Evolutionary conservation across 2,888 invertebrate genomes (phyloP).

Genomic region (Diplolepis rosae): DNA sequence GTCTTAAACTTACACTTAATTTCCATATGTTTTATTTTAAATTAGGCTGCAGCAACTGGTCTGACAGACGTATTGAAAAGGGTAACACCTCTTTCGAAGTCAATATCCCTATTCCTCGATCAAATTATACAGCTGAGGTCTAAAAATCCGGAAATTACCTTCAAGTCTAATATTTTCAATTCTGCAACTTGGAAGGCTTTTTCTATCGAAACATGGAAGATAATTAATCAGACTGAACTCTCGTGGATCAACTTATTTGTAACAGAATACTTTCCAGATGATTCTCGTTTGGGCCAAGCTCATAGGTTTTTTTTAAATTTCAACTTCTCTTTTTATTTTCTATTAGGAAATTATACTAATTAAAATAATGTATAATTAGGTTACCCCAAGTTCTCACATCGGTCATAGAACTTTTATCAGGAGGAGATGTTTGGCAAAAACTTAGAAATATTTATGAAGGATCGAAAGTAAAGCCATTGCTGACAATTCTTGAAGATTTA

Average conservation of each 20-base stretch:
- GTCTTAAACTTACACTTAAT: not conserved
- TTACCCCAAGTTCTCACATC: conserved; percentile 48
- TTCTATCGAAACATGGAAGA: conserved; percentile 54
- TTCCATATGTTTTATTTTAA: no score
- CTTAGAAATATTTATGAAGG: conserved; percentile 56
- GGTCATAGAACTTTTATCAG: conserved; percentile 54
- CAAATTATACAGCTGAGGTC: conserved; percentile 42
- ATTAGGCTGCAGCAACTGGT: conserved; percentile 8
- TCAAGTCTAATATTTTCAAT: conserved; percentile 61
- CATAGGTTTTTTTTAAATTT: conserved; percentile 3
- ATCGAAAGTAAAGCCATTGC: conserved; percentile 56
- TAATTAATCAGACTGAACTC: conserved; percentile 51
- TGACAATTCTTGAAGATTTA: conserved; percentile 62
- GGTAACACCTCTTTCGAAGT: conserved; percentile 50
- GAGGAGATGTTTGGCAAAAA: conserved; percentile 67
- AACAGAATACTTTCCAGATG: conserved; percentile 11
- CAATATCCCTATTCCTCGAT: conserved; percentile 54
- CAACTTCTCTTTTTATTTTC: not conserved
- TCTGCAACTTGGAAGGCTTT: conserved; percentile 58
- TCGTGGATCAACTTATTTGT: conserved; percentile 55
- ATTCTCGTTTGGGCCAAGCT: not conserved
- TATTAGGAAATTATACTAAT: not conserved
- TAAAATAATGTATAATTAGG: conserved; percentile 6
- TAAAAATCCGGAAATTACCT: conserved; percentile 35
- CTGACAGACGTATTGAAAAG: conserved; percentile 33